Base-by-base conservation (phyloP, 1,140 invertebrate genomes). In the Eurosta solidaginis region DNA sequence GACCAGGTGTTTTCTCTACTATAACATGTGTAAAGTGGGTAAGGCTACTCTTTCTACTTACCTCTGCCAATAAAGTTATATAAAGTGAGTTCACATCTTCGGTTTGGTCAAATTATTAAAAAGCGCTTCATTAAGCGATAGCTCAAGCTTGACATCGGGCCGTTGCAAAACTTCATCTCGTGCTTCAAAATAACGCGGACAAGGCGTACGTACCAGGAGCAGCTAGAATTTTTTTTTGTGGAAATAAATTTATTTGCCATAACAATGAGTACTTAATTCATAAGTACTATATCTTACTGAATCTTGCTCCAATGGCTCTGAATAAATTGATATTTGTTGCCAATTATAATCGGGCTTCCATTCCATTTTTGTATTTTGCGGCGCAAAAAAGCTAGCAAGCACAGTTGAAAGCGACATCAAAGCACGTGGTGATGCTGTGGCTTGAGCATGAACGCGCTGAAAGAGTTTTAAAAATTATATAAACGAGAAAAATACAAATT, bases 291-390 rank as follows among this genome's bases (percentile, higher is more conserved):
- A 29, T 77, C 83, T 86, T 89, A 94, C 92, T 79, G 89, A 91
- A 84, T 94, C 93, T 80, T 92, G 84, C 2, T 90, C 85, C n/a
- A 91, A 81, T 1, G 90, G 89, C 82, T 92, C 88, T 6, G 92
- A 92, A 77, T 92, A 90, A 36, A 95, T 90, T 1, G 93, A 92
- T 77, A 95, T 92, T 9, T 94, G 94, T 81, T 95, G 93, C 94
- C 94, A 96, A 75, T 89, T 83, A 1, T 95, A 82, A 68, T 90
- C 85, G 7, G 86, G 80, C 78, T 92, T 91, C 89, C 92, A 93
- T 42, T 89, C 88, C 83, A 94, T 92, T 2, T 89, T 83, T 0
- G 88, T 85, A 20, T 88, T 87, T n/a, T 81, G 82, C 0, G 94
- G 93, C 78, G 91, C 91, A 90, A 91, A 93, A 29, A 96, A 84